phyloP scores from a whole-genome alignment of 2,797 vertebrate species.

The Anguilla pacifica region DNA sequence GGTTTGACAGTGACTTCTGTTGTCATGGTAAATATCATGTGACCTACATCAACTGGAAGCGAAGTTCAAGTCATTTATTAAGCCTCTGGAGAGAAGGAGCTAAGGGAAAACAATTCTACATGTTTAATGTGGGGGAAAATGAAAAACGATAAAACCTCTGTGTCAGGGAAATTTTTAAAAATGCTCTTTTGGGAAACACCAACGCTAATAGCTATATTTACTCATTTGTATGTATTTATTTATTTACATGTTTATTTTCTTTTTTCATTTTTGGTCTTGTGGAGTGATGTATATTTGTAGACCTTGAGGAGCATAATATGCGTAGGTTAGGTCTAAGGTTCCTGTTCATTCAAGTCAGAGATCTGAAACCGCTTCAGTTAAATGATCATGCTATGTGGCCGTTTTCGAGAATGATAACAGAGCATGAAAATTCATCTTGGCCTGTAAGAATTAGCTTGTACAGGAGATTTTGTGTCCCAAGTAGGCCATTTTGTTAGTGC shows the following conservation, averaged over 20 bases:
- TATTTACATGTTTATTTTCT: neutral
- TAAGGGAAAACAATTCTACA: neutral
- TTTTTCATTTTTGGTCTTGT: neutral
- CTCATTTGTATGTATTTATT: neutral
- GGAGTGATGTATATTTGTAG: neutral
- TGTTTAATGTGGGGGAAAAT: neutral
- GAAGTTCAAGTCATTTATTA: neutral
- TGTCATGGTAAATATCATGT: slow-evolving; percentile 17
- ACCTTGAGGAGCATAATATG: neutral
- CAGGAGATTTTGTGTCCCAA: neutral
- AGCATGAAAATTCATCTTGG: neutral
- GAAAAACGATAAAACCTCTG: neutral
- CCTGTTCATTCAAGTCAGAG: neutral
- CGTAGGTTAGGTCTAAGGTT: too few species aligned
- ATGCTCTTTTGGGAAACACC: neutral
- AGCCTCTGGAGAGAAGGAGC: neutral
- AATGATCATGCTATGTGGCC: neutral
- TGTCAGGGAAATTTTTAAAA: neutral
- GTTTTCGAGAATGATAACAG: neutral
- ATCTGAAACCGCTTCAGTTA: neutral
- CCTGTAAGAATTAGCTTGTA: neutral
- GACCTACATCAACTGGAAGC: neutral
- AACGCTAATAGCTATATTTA: neutral
- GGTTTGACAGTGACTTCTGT: neutral
- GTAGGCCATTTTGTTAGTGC: neutral